Evolutionary conservation across 1,140 invertebrate genomes (phyloP).

Genomic region (Formica exsecta): DNA sequence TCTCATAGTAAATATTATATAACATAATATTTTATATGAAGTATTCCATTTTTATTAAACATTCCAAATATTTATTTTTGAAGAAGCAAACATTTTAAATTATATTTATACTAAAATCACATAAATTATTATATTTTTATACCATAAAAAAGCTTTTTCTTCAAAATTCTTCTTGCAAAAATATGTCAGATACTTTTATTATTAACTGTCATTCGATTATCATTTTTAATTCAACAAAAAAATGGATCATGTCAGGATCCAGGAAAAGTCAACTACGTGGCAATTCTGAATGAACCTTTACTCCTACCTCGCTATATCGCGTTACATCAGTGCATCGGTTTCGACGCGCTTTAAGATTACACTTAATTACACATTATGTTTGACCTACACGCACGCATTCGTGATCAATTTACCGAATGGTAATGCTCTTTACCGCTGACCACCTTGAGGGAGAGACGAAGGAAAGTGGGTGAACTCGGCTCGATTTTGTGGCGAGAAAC

Average conservation of each 20-base stretch:
- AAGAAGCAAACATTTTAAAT: neutral
- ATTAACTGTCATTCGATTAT: neutral
- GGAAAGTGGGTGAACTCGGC: slow-evolving; percentile 79
- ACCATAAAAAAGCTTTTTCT: neutral
- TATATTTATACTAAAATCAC: neutral
- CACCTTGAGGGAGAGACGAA: slow-evolving; percentile 72
- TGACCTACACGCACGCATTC: slow-evolving; percentile 68
- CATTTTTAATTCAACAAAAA: neutral
- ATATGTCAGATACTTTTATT: neutral
- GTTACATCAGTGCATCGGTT: slow-evolving; percentile 72
- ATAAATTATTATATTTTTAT: slow-evolving; percentile 7
- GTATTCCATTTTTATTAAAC: neutral
- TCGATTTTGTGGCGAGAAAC: slow-evolving; percentile 76
- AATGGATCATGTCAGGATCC: neutral
- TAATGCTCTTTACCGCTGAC: slow-evolving; percentile 57
- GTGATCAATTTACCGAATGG: slow-evolving; percentile 74
- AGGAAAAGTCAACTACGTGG: neutral
- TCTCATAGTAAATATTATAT: neutral
- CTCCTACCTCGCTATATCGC: slow-evolving; percentile 60
- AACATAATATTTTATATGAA: neutral
- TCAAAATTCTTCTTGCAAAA: neutral
- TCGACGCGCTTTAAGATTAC: slow-evolving; percentile 68
- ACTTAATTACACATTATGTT: slow-evolving; percentile 75
- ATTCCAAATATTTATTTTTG: neutral
- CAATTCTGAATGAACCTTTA: slow-evolving; percentile 56